Evolutionary conservation across 2,797 vertebrate species (phyloP).

Genomic region (Scarus forsteni): DNA sequence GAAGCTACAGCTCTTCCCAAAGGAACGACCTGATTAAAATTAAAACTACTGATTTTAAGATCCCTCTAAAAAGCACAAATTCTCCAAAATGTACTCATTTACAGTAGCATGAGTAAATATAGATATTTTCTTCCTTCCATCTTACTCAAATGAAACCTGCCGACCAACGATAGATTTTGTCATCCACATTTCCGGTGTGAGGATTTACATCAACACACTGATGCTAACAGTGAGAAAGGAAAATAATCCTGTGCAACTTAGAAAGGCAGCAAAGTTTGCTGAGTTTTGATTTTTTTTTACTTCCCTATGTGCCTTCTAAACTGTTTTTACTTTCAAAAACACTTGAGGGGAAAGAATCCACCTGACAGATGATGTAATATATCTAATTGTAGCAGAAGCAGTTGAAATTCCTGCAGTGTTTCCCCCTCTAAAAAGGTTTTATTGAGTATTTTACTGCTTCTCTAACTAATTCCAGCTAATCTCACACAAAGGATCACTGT

Average conservation of each 20-base stretch:
- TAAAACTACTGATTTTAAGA: too few species aligned
- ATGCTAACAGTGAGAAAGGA: neutral
- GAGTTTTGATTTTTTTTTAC: neutral
- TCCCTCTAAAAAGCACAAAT: too few species aligned
- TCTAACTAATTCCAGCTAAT: conserved; percentile 46
- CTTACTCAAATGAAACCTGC: conserved; percentile 29
- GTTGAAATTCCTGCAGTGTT: conserved; percentile 30
- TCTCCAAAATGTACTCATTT: too few species aligned
- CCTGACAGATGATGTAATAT: conserved; percentile 11
- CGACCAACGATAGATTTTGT: neutral
- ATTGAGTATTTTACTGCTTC: conserved; percentile 46
- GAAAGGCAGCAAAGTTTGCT: neutral
- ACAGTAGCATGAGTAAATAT: too few species aligned
- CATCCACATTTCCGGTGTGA: conserved; percentile 17
- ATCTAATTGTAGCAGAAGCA: conserved; percentile 23
- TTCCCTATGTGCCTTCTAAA: conserved; percentile 2
- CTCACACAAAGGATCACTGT: conserved; percentile 70
- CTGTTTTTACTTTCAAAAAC: neutral
- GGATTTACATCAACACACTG: conserved; percentile 46
- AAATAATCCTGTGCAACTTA: neutral
- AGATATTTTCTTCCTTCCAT: too few species aligned
- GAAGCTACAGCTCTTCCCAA: too few species aligned
- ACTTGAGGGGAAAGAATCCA: neutral
- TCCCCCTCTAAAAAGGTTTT: conserved; percentile 40
- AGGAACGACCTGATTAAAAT: too few species aligned